These are phyloP conservation scores for Pharmacophagus antenor DNA, from an alignment of 2,888 invertebrate species.

Conservation along the genomic window DNA sequence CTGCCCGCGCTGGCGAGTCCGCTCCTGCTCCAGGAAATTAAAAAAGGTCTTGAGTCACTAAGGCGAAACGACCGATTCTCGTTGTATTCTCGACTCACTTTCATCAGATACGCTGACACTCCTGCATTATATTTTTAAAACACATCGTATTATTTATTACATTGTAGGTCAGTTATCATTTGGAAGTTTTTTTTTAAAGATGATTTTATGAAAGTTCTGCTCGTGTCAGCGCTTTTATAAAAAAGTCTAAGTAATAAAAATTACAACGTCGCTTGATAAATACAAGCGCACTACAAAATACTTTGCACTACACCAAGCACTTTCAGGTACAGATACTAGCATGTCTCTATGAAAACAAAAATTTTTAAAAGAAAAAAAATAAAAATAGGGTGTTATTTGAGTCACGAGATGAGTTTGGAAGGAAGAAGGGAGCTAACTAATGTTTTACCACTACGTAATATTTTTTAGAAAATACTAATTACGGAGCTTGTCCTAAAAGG, in stretches of 20 bases:
- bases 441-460: background rate
- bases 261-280: too few relatives aligned
- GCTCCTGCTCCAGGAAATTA: constrained; percentile 65
- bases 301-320: too few relatives aligned
- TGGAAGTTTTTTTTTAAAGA: background rate
- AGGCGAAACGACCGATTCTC: constrained; percentile 39
- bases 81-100: constrained; percentile 32
- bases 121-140: background rate
- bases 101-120: background rate
- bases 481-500: constrained; percentile 36
- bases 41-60: constrained; percentile 67
- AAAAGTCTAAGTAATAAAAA: too few relatives aligned
- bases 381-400: too few relatives aligned
- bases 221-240: too few relatives aligned
- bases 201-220: background rate
- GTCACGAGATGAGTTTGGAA: background rate
- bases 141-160: background rate
- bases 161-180: background rate
- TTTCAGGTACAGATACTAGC: too few relatives aligned
- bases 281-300: too few relatives aligned
- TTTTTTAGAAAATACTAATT: constrained; percentile 34
- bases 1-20: constrained; percentile 47
- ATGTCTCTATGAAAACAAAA: background rate
- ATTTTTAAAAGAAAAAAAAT: background rate
- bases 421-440: background rate